Evolutionary conservation across 2,888 invertebrate species (phyloP), one percentile per base, ranked within the genome.

Genomic region (Lobophora halterata): DNA sequence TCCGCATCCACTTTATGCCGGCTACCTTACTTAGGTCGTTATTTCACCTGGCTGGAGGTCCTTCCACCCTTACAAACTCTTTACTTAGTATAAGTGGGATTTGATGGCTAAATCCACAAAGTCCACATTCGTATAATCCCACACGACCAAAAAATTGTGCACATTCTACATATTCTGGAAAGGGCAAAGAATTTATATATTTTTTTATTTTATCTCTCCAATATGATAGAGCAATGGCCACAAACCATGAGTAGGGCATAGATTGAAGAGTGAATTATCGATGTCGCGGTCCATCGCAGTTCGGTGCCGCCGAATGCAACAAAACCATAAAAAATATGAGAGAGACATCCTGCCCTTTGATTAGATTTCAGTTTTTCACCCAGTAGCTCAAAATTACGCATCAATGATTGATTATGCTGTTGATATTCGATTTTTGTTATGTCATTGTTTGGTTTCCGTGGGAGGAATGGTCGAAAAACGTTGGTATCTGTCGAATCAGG

Each of bases 251-350:
- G 6, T 37, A 65, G 57, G 68, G 59, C 58, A 61, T 65, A 73
- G 71, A 78, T 76, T 73, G 75, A 77, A 70, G 72, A 81, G 74
- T 74, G 77, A 80, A 86, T 83, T 82, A 83, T 78, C 74, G 75
- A 82, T 81, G 82, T 74, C 71, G 73, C 80, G 81, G 77, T 75
- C 67, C 56, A 65, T 62, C 66, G 52, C 60, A 79, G 83, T 86
- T 86, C 81, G 74, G 80, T 74, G 78, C 66, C 63, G 67, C 58
- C 66, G 61, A 66, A 70, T 65, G 58, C 65, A 62, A 66, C 31
- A 30, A 14, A 8, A 30, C 31, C n/a, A n/a, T n/a, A 69, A 75
- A 65, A 70, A 68, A 59, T 62, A 70, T 71, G 74, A 69, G 76
- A 79, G 74, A 65, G 65, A 74, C 74, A 73, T 80, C 79, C 78